phyloP scores from a whole-genome alignment of 1,140 invertebrate genomes.

The Pseudomyrmex gracilis region DNA sequence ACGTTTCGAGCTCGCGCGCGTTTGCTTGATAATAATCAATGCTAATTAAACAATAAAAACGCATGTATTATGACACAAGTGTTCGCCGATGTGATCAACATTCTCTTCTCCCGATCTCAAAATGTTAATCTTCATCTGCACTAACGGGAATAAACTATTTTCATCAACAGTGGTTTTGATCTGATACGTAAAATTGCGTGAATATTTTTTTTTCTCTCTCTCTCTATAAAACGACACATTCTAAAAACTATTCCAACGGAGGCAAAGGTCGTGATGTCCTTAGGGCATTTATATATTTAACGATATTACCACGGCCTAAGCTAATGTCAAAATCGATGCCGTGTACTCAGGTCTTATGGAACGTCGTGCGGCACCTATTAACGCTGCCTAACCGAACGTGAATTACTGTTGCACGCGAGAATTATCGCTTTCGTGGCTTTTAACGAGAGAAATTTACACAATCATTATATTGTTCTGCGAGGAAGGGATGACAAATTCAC shows the following conservation, averaged over 20 bases:
- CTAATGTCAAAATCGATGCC: slow-evolving; percentile 71
- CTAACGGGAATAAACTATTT: not conserved
- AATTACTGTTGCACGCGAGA: slow-evolving; percentile 66
- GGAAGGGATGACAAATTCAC: slow-evolving; percentile 52
- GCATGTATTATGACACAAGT: slow-evolving; percentile 13
- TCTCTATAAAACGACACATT: slow-evolving; percentile 51
- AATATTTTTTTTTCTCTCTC: not conserved
- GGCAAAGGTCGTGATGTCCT: slow-evolving; percentile 66
- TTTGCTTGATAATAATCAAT: slow-evolving; percentile 35
- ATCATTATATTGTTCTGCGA: slow-evolving; percentile 47
- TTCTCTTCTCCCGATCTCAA: not conserved
- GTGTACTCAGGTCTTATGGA: slow-evolving; percentile 46
- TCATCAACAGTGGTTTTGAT: slow-evolving; percentile 13
- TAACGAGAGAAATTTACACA: slow-evolving; percentile 61
- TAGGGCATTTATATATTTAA: slow-evolving; percentile 51
- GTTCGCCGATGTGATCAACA: not conserved
- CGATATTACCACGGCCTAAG: slow-evolving; percentile 52
- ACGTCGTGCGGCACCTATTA: slow-evolving; percentile 60
- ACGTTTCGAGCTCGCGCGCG: not conserved
- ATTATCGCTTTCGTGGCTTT: slow-evolving; percentile 72
- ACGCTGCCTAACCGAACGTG: slow-evolving; percentile 62
- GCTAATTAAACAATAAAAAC: slow-evolving; percentile 57
- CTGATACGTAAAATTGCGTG: slow-evolving; percentile 15
- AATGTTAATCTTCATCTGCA: not conserved
- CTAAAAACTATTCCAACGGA: slow-evolving; percentile 62